Conservation (phyloP, 2,888 invertebrate species). For the Scaptomyza flava region DNA sequence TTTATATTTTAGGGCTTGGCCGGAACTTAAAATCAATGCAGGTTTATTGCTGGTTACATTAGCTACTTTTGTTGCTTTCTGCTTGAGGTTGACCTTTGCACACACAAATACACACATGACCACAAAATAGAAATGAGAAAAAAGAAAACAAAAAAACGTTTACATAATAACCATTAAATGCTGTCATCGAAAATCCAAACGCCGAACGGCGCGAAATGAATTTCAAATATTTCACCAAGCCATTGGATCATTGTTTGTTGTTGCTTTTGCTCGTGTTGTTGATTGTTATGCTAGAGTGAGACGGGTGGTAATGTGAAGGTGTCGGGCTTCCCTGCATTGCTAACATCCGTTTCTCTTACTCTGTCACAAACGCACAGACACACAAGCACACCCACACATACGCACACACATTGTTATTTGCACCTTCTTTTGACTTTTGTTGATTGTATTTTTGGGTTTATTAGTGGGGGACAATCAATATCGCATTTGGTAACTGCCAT, state of each 20-base stretch:
- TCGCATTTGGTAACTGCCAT: conserved; percentile 36
- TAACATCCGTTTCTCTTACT: conserved; percentile 19
- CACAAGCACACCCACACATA: background rate
- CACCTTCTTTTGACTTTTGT: conserved; percentile 16
- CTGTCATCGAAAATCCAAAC: conserved; percentile 74
- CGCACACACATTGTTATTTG: conserved; percentile 1
- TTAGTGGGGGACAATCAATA: conserved; percentile 38
- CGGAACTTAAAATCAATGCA: conserved; percentile 61
- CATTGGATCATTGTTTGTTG: conserved; percentile 50
- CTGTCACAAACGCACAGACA: background rate
- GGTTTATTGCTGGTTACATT: conserved; percentile 15
- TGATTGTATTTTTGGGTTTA: conserved; percentile 6
- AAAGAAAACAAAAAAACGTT: conserved; percentile 34
- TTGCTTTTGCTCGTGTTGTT: conserved; percentile 32
- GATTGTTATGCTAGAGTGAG: conserved; percentile 3
- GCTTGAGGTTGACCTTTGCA: conserved; percentile 33
- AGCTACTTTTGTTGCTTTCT: conserved; percentile 4
- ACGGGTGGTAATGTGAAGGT: background rate
- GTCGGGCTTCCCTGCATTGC: background rate
- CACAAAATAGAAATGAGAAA: background rate
- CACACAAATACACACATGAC: background rate
- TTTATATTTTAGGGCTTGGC: conserved; percentile 59
- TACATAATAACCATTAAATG: conserved; percentile 74
- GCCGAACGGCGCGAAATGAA: conserved; percentile 63
- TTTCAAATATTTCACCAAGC: conserved; percentile 71